Percentiles rank a stretch among this genome's conserved stretches.
These are phyloP conservation scores for Lacerta agilis DNA, from an alignment of 2,797 vertebrate species.

Conservation along the genomic window DNA sequence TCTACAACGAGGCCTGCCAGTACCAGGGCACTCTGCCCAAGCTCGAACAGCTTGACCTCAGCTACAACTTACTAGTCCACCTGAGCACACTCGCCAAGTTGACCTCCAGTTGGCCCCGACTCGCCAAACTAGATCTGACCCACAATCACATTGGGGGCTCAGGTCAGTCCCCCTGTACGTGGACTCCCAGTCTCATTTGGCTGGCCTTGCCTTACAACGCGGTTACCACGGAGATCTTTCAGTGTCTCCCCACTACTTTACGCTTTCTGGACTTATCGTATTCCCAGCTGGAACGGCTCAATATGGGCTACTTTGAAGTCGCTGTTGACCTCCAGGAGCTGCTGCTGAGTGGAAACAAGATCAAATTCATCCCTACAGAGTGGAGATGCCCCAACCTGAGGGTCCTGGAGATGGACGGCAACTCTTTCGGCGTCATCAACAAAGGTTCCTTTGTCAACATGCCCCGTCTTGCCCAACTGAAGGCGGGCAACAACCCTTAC, in stretches of 20 bases:
- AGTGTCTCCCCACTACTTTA: conserved; percentile 83
- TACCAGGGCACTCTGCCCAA: conserved; percentile 72
- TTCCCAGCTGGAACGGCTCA: conserved; percentile 82
- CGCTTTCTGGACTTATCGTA: conserved; percentile 83
- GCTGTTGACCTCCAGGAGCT: conserved; percentile 76
- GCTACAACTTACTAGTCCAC: conserved; percentile 78
- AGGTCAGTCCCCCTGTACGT: conserved; percentile 69
- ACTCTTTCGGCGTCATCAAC: conserved; percentile 87
- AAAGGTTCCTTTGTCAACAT: conserved; percentile 81
- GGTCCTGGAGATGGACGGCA: conserved; percentile 81
- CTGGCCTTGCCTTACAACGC: conserved; percentile 81
- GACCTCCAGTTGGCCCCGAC: conserved; percentile 73
- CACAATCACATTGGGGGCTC: conserved; percentile 77
- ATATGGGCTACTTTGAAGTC: conserved; percentile 80
- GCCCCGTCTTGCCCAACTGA: conserved; percentile 75
- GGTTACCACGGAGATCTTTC: conserved; percentile 68
- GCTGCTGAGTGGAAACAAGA: conserved; percentile 85
- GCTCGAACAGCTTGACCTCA: conserved; percentile 76
- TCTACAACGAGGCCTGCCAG: conserved; percentile 82
- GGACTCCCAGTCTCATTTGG: conserved; percentile 78
- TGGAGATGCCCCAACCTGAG: conserved; percentile 80
- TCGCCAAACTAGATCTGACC: conserved; percentile 80
- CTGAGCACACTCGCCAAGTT: conserved; percentile 75
- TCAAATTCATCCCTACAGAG: conserved; percentile 87
- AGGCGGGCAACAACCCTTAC: conserved; percentile 88